Evolutionary conservation across 1,140 invertebrate species (phyloP).

Genomic region (Acromyrmex heyeri): DNA sequence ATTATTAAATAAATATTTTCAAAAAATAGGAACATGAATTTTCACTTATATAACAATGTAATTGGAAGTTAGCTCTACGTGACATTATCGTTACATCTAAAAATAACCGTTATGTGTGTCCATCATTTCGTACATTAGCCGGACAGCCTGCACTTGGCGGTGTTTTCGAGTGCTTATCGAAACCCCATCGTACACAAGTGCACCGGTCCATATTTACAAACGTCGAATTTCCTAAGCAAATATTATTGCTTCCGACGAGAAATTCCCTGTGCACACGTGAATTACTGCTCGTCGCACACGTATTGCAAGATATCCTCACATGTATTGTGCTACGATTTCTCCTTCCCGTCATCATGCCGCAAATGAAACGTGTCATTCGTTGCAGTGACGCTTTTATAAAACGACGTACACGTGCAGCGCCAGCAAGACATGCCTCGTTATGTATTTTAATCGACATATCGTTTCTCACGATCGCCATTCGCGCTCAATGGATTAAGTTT

Average conservation of each 20-base stretch:
- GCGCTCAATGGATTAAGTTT: slow-evolving; percentile 4
- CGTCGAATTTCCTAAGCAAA: slow-evolving; percentile 56
- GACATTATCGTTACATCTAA: background rate
- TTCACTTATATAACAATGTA: background rate
- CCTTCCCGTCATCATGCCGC: slow-evolving; percentile 49
- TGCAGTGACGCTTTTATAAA: slow-evolving; percentile 56
- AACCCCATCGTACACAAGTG: background rate
- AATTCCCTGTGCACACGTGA: slow-evolving; percentile 59
- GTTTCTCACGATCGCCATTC: slow-evolving; percentile 49
- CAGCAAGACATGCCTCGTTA: background rate
- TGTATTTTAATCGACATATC: slow-evolving; percentile 47
- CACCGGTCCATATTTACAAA: slow-evolving; percentile 35
- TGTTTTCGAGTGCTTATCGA: slow-evolving; percentile 48
- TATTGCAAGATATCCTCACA: slow-evolving; percentile 60
- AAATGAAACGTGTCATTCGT: slow-evolving; percentile 65
- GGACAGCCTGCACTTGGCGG: background rate
- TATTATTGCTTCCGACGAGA: slow-evolving; percentile 45
- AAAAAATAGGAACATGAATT: background rate
- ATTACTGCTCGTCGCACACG: slow-evolving; percentile 45
- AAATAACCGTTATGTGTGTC: slow-evolving; percentile 12
- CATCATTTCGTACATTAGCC: slow-evolving; percentile 6
- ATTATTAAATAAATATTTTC: background rate
- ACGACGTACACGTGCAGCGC: slow-evolving; percentile 30
- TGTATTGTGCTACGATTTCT: slow-evolving; percentile 65
- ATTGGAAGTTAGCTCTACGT: background rate